Evolutionary conservation across 2,888 invertebrate species (phyloP).

Genomic region (Girardia tigrina): DNA sequence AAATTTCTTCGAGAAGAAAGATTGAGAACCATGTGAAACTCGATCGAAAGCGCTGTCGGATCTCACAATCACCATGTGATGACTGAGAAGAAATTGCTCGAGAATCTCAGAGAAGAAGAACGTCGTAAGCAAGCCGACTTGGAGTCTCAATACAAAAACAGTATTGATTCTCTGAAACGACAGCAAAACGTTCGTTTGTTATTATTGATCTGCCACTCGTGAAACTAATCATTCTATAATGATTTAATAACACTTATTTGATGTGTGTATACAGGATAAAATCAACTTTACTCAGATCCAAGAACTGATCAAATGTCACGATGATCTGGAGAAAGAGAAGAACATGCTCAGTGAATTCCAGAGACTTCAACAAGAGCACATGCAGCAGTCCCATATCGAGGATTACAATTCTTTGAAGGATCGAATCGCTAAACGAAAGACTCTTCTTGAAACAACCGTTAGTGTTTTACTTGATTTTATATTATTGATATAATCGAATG

Average conservation of each 20-base stretch:
- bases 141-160: conserved; percentile 95
- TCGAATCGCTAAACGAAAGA: conserved; percentile 56
- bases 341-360: conserved; percentile 95
- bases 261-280: conserved; percentile 55
- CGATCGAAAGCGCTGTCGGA: conserved; percentile 54
- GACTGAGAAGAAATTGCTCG: conserved; percentile 25
- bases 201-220: not conserved
- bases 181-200: conserved; percentile 62
- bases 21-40: conserved; percentile 24
- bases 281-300: conserved; percentile 59
- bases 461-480: no score
- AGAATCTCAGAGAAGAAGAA: conserved; percentile 85
- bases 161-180: conserved; percentile 94
- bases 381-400: not conserved
- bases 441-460: conserved; percentile 26
- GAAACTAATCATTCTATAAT: no score
- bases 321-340: conserved; percentile 75
- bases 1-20: conserved; percentile 85
- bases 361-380: conserved; percentile 68
- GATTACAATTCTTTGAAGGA: conserved; percentile 67
- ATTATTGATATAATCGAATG: no score
- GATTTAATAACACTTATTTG: no score
- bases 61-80: conserved; percentile 80
- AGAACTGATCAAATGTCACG: conserved; percentile 74
- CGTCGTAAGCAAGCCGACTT: conserved; percentile 82